phyloP scores from a whole-genome alignment of 1,140 invertebrate genomes.

The Rhopalosiphum padi region DNA sequence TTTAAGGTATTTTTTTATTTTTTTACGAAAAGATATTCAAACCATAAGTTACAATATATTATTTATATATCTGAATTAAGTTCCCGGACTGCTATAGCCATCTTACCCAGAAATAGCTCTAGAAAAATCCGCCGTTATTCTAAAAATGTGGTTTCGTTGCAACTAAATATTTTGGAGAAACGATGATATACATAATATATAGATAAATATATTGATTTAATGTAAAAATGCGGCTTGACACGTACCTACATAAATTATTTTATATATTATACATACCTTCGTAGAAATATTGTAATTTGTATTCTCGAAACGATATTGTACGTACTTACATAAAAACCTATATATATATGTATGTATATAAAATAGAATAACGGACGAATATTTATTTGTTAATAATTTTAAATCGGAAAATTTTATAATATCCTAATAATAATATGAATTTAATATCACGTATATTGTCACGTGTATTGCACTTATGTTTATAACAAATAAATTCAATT shows the following conservation, averaged over 20 bases:
- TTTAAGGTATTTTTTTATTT: background rate
- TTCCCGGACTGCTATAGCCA: background rate
- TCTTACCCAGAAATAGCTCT: background rate
- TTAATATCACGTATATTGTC: too few species aligned
- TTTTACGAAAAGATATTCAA: background rate
- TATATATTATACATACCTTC: background rate
- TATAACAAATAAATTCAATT: background rate
- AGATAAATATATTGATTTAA: conserved; percentile 1
- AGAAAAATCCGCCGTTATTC: background rate
- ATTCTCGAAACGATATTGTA: background rate
- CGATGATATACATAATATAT: background rate
- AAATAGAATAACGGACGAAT: background rate
- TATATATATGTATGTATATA: background rate
- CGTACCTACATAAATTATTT: background rate
- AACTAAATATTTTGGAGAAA: conserved; percentile 7
- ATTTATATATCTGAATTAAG: background rate
- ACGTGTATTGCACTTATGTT: background rate
- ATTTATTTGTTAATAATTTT: background rate
- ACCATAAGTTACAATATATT: background rate
- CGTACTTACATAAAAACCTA: background rate
- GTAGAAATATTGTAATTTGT: background rate
- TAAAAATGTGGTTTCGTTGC: background rate
- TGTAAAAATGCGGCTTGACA: background rate
- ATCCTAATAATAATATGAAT: background rate
- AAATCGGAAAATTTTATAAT: background rate